These are phyloP conservation scores for Artibeus lituratus DNA, from an alignment of 2,797 vertebrate species.

Conservation along the genomic window DNA sequence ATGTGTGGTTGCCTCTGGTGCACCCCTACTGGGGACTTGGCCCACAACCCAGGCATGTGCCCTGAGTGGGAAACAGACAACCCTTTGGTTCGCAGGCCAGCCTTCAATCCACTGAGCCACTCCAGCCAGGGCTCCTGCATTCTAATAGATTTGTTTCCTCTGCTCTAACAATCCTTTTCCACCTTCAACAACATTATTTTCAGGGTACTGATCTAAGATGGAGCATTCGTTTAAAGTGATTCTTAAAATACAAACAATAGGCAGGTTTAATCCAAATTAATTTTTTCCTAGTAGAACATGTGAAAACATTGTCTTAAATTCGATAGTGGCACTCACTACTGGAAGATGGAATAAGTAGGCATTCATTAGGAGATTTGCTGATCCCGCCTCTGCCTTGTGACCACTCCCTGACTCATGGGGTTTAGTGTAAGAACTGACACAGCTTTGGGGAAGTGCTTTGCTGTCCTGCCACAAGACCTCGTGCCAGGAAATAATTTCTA, in stretches of 20 bases:
- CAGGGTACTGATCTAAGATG: not conserved
- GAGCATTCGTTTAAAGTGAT: not conserved
- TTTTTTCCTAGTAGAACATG: not conserved
- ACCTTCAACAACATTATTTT: not conserved
- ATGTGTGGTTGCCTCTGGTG: too few relatives aligned
- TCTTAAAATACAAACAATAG: not conserved
- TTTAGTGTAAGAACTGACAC: not conserved
- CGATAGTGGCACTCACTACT: not conserved
- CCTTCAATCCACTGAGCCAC: too few relatives aligned
- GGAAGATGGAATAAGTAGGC: not conserved
- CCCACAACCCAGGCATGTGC: too few relatives aligned
- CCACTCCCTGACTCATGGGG: not conserved
- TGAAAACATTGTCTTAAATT: not conserved
- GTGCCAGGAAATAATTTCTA: constrained; percentile 46
- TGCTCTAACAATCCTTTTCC: not conserved
- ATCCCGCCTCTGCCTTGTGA: not conserved
- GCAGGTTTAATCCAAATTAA: not conserved
- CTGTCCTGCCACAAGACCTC: not conserved
- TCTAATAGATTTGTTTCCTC: not conserved
- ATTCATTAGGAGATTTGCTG: not conserved
- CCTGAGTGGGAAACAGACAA: too few relatives aligned
- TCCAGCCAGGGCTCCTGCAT: not conserved
- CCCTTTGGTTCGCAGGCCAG: too few relatives aligned
- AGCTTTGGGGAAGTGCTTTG: constrained; percentile 1
- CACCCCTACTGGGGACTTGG: too few relatives aligned